Base-by-base conservation (phyloP, 1,140 invertebrate species). In the Chrysopa pallens region DNA sequence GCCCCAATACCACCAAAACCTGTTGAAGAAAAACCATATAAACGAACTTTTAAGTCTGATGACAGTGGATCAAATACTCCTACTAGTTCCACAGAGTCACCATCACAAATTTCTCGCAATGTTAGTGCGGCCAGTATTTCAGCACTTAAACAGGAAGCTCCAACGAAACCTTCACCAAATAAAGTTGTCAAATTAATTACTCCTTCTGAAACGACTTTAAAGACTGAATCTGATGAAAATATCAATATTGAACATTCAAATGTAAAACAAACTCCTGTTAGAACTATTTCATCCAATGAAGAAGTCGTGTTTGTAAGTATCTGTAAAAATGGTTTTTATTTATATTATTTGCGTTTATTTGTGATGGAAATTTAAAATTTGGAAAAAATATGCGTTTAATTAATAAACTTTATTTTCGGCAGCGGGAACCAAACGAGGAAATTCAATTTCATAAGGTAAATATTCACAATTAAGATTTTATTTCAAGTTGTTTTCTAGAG, bases 1-100 rank as follows among this genome's bases (percentile, higher is more conserved):
- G 56, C 62, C 39, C 61, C 61, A 29, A 43, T 68, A 45, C 53
- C 57, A 36, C 42, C 58, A 40, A 62, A 60, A 47, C 50, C 57
- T 33, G 40, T 48, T 7, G 55, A 58, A 39, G 53, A 56, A 40
- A 57, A 57, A 48, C 57, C 55, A 9, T 59, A 56, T 45, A 38
- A 52, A 33, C 48, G 55, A 38, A 55, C 52, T 29, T 52, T 56
- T 28, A 52, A 56, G 39, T 43, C 48, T 1, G 11, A 45, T 12
- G 46, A 44, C 7, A 8, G 36, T 45, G 17, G 39, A 14, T 40
- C 13, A 17, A 42, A 31, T 28, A 36, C 8, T 17, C 37, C 17
- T 23, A 23, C 17, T 3, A 23, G 17, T 23, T 23, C 17, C 5
- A 23, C 5, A 3, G 2, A 23, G 17, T 3, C 17, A 5, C 17